These are phyloP conservation scores for sheep (Ovis aries) DNA, from an alignment of 2,113 vertebrate genomes.

Conservation along the genomic window DNA sequence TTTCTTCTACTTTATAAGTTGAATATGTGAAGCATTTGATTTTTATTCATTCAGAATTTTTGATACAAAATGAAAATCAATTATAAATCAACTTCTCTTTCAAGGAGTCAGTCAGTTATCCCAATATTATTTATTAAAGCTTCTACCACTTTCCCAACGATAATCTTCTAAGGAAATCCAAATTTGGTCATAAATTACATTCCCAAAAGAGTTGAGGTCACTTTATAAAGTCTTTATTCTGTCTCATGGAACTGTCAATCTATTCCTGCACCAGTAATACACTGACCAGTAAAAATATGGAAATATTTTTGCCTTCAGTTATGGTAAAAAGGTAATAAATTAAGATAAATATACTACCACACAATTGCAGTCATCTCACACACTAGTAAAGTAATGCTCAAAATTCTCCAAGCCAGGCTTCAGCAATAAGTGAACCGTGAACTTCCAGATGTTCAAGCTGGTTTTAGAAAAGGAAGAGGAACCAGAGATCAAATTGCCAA, in stretches of 20 bases:
- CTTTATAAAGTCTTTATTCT: neutral
- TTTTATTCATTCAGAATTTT: neutral
- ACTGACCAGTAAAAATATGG: neutral
- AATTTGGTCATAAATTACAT: neutral
- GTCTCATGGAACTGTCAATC: neutral
- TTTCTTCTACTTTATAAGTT: neutral
- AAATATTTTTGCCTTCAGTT: neutral
- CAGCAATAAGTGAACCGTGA: rapidly evolving
- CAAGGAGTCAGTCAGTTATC: neutral
- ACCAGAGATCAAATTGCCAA: neutral
- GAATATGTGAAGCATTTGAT: neutral
- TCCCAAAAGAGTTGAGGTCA: neutral
- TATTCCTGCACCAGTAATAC: neutral
- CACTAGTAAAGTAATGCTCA: rapidly evolving
- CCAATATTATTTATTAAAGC: neutral
- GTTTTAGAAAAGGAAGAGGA: neutral
- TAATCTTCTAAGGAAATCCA: neutral
- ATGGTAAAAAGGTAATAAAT: neutral
- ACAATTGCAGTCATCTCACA: neutral
- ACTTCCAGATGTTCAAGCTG: neutral
- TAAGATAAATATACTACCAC: neutral
- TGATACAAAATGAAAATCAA: neutral
- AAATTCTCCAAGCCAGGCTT: neutral
- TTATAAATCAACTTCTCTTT: neutral
- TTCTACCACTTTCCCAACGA: neutral